Percentiles rank a stretch among this genome's conserved stretches.
Evolutionary conservation across 2,797 vertebrate species (phyloP).

Genomic region (Lophius americanus): DNA sequence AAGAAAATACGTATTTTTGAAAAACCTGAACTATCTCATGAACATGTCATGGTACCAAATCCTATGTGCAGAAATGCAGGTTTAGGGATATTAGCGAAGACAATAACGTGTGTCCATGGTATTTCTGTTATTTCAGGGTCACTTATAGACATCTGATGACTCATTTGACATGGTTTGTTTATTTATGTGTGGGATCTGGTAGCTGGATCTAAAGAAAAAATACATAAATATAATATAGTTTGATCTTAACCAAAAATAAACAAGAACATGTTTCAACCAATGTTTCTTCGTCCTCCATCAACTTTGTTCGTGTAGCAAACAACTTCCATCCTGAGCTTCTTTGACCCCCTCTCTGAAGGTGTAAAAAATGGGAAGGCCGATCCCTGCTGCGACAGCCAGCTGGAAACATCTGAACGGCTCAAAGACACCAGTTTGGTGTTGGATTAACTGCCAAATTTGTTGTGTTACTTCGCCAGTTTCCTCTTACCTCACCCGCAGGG

Average conservation of each 20-base stretch:
- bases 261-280: constrained; percentile 16
- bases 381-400: constrained; percentile 43
- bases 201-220: constrained; percentile 48
- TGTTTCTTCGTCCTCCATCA: constrained; percentile 5
- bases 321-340: constrained; percentile 56
- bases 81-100: constrained; percentile 57
- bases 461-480: constrained; percentile 58
- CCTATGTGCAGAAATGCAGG: constrained; percentile 22
- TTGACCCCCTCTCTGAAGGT: constrained; percentile 40
- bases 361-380: constrained; percentile 52
- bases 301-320: constrained; percentile 50
- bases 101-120: constrained; percentile 47
- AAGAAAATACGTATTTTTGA: not conserved
- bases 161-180: constrained; percentile 61
- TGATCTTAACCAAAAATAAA: constrained; percentile 46
- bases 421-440: constrained; percentile 66
- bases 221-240: constrained; percentile 54
- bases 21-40: constrained; percentile 41
- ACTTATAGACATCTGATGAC: constrained; percentile 40
- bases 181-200: constrained; percentile 46
- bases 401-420: constrained; percentile 62
- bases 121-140: constrained; percentile 52
- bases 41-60: constrained; percentile 32
- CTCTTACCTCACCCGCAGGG: constrained; percentile 61
- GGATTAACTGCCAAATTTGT: constrained; percentile 72